Conservation (phyloP, 2,888 invertebrate species). For the Meiosimyza decipiens region DNA sequence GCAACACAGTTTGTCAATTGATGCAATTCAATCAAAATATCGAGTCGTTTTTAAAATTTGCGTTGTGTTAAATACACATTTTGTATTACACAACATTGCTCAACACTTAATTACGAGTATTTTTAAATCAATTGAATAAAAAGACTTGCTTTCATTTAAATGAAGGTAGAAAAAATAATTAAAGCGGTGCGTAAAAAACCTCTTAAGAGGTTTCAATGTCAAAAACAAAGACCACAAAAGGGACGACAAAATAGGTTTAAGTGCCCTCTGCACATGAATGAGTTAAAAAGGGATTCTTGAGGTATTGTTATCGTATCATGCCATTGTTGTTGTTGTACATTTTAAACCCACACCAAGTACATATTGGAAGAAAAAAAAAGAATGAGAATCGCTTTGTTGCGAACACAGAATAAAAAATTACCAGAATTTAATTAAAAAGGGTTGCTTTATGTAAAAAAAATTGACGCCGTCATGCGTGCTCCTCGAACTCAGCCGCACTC, state of each 20-base stretch:
- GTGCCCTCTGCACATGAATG: conserved; percentile 27
- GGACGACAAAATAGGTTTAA: conserved; percentile 26
- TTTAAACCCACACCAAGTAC: too few relatives aligned
- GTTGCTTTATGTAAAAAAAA: too few relatives aligned
- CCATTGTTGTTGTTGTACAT: too few relatives aligned
- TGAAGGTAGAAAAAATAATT: conserved; percentile 9
- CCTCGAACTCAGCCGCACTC: too few relatives aligned
- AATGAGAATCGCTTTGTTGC: conserved; percentile 4
- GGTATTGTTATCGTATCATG: neutral
- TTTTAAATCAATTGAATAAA: too few relatives aligned
- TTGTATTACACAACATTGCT: neutral
- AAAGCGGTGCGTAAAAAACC: conserved; percentile 21
- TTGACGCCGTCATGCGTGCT: too few relatives aligned
- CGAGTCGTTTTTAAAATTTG: neutral
- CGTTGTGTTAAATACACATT: neutral
- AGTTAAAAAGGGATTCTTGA: conserved; percentile 15
- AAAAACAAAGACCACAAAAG: conserved; percentile 36
- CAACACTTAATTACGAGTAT: neutral
- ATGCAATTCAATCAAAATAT: too few relatives aligned
- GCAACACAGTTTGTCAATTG: too few relatives aligned
- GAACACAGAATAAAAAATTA: neutral
- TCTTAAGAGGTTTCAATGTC: conserved; percentile 36
- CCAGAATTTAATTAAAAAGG: neutral
- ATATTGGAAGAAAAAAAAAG: neutral
- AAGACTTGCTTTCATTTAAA: too few relatives aligned